Conservation (phyloP, 2,113 vertebrate species). For the Alligator sinensis region DNA sequence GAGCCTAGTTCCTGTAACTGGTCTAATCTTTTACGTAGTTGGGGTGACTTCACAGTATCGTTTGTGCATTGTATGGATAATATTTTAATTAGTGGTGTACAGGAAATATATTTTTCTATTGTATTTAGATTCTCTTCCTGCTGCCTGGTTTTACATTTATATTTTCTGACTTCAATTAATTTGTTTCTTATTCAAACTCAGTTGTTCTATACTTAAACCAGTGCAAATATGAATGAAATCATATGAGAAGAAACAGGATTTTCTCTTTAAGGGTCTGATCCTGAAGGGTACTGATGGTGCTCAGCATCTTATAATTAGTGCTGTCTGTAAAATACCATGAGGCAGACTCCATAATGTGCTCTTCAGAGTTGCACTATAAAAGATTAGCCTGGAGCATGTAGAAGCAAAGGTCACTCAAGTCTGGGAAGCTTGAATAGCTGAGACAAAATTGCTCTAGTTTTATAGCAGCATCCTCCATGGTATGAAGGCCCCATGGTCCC, state of each 20-base stretch:
- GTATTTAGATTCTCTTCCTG: background rate
- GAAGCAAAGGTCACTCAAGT: background rate
- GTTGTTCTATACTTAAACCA: background rate
- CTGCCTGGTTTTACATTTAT: background rate
- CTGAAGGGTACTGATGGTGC: background rate
- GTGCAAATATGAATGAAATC: background rate
- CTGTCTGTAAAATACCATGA: background rate
- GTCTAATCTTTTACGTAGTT: background rate
- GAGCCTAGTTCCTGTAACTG: background rate
- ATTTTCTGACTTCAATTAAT: background rate
- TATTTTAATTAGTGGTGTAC: background rate
- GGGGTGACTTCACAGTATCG: background rate
- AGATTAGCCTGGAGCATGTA: background rate
- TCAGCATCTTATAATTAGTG: background rate
- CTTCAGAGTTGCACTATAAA: background rate
- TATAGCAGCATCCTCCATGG: background rate
- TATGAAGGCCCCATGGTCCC: background rate
- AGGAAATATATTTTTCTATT: background rate
- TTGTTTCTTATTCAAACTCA: background rate
- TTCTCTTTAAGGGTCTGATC: background rate
- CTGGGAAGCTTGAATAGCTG: background rate
- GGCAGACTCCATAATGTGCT: background rate
- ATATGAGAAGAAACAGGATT: background rate
- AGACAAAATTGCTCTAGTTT: background rate
- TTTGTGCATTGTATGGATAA: background rate